Conservation (phyloP, 1,140 invertebrate genomes). For the Brachionus calyciflorus region DNA sequence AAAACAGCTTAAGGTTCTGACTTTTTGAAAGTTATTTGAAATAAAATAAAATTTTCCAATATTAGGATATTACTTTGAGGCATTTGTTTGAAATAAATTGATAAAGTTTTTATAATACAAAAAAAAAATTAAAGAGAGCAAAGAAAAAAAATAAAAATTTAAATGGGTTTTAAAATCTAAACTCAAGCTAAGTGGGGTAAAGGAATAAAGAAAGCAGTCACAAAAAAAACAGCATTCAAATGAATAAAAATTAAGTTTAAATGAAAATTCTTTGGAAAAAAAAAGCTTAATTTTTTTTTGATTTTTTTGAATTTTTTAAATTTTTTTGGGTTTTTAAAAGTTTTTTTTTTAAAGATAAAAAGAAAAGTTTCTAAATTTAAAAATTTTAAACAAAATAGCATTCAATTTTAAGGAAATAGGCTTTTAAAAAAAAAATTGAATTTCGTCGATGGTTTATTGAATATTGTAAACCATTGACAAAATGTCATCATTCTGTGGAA, state of each 20-base stretch:
- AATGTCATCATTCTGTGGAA: constrained; percentile 62
- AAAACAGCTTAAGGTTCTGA: too few relatives aligned
- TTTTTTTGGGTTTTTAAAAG: constrained; percentile 11
- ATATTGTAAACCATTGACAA: constrained; percentile 58
- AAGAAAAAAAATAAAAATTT: constrained; percentile 33
- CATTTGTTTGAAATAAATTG: too few relatives aligned
- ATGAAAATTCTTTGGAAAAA: background rate
- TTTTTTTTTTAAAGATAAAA: too few relatives aligned
- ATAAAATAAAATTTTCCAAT: too few relatives aligned
- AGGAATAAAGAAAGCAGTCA: background rate
- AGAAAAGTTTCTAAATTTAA: constrained; percentile 18
- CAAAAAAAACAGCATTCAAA: constrained; percentile 18
- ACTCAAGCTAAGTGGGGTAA: background rate
- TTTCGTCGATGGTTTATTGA: constrained; percentile 49
- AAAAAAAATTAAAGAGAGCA: background rate
- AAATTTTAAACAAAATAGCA: constrained; percentile 35
- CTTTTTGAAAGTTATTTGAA: too few relatives aligned
- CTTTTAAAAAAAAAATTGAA: background rate
- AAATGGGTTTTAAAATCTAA: background rate
- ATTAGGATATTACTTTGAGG: too few relatives aligned
- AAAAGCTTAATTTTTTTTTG: constrained; percentile 1
- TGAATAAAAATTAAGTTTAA: constrained; percentile 34
- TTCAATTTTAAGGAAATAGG: background rate
- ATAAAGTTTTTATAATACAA: too few relatives aligned
- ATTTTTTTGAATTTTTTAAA: background rate